Evolutionary conservation across 1,140 invertebrate species (phyloP).

Genomic region (Drosophila paulistorum): DNA sequence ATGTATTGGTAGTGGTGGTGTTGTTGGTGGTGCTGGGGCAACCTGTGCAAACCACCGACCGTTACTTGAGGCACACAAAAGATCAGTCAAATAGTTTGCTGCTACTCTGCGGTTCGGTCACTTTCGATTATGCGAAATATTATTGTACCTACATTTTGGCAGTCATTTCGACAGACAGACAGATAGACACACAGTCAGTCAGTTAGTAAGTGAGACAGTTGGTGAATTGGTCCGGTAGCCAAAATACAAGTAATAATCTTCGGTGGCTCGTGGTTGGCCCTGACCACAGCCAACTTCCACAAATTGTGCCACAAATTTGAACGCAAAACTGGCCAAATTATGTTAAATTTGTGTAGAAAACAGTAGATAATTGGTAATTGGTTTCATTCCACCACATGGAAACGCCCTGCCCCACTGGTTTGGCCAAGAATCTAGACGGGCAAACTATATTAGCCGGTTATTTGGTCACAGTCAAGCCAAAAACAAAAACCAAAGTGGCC

Average conservation of each 20-base stretch:
- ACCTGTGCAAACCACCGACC: slow-evolving; percentile 69
- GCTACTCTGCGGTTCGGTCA: slow-evolving; percentile 70
- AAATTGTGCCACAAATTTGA: slow-evolving; percentile 77
- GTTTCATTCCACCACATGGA: slow-evolving; percentile 56
- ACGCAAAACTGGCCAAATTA: slow-evolving; percentile 81
- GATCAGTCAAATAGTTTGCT: slow-evolving; percentile 60
- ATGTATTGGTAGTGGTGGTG: slow-evolving; percentile 9
- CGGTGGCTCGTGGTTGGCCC: slow-evolving; percentile 60
- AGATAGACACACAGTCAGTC: slow-evolving; percentile 56
- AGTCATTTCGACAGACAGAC: slow-evolving; percentile 26
- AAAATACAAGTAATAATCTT: slow-evolving; percentile 50
- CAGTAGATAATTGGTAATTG: slow-evolving; percentile 83
- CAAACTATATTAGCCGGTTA: slow-evolving; percentile 49
- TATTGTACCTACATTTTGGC: slow-evolving; percentile 41
- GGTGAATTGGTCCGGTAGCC: slow-evolving; percentile 15
- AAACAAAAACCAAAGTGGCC: slow-evolving; percentile 35
- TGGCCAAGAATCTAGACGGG: slow-evolving; percentile 44
- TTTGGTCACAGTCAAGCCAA: slow-evolving; percentile 39
- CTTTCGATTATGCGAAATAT: slow-evolving; percentile 82
- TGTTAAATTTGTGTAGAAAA: slow-evolving; percentile 82
- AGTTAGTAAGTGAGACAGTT: slow-evolving; percentile 1
- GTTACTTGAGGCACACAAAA: slow-evolving; percentile 60
- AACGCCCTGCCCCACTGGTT: slow-evolving; percentile 17
- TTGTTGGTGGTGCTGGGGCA: slow-evolving; percentile 30
- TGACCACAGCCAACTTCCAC: slow-evolving; percentile 82